Percentiles rank a stretch among this genome's conserved stretches.
These are phyloP conservation scores for Trypoxylus dichotomus DNA, from an alignment of 1,140 invertebrate genomes.

Conservation along the genomic window DNA sequence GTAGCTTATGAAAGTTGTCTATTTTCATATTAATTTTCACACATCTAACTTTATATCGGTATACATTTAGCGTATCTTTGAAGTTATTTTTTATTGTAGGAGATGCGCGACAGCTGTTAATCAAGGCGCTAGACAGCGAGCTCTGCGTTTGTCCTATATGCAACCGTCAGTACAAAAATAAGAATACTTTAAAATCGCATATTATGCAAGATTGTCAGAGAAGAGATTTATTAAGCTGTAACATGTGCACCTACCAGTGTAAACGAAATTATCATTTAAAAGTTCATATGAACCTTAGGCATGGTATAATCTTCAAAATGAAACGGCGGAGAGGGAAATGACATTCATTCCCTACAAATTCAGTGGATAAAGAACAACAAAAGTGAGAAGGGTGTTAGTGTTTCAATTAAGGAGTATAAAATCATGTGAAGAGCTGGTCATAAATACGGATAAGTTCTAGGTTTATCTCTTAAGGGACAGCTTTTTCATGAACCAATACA, in stretches of 20 bases:
- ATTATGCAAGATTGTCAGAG: constrained; percentile 38
- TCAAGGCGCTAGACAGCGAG: background rate
- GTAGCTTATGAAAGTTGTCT: too few relatives aligned
- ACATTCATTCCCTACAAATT: background rate
- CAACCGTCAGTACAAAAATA: constrained; percentile 40
- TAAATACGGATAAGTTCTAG: too few relatives aligned
- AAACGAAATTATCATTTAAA: constrained; percentile 17
- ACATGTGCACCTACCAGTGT: background rate
- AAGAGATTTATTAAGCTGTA: background rate
- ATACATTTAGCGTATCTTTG: too few relatives aligned
- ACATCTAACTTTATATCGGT: too few relatives aligned
- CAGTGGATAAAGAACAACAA: too few relatives aligned
- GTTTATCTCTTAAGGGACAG: too few relatives aligned
- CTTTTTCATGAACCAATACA: too few relatives aligned
- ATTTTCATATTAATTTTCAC: too few relatives aligned
- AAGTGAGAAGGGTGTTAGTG: too few relatives aligned
- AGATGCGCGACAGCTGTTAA: background rate
- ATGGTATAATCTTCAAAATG: background rate
- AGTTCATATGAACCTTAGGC: background rate
- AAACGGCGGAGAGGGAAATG: background rate
- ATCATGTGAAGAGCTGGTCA: too few relatives aligned
- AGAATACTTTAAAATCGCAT: constrained; percentile 38
- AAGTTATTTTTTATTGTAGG: background rate
- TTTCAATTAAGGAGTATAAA: too few relatives aligned
- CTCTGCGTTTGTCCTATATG: constrained; percentile 35